Percentiles rank a stretch among this genome's conserved stretches.
These are phyloP conservation scores for Girardinus metallicus DNA, from an alignment of 2,797 vertebrate species.

Conservation along the genomic window DNA sequence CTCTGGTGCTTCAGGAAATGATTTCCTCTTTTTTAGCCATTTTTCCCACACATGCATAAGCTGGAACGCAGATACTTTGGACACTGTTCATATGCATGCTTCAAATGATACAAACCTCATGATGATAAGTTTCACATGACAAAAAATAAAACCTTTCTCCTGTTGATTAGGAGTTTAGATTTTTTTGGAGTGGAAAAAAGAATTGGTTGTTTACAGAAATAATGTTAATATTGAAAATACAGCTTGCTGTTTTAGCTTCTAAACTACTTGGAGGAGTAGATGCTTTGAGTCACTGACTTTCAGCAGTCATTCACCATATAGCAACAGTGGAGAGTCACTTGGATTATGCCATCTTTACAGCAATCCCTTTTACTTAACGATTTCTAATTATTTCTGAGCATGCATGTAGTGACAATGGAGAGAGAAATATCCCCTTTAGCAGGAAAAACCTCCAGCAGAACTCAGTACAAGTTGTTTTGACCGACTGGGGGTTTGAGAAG, in stretches of 20 bases:
- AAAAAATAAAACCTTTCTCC: not conserved
- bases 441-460: not conserved
- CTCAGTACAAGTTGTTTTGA: too few species aligned
- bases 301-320: too few species aligned
- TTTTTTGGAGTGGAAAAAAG: not conserved
- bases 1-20: not conserved
- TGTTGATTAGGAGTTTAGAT: not conserved
- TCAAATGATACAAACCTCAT: not conserved
- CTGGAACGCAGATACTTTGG: not conserved
- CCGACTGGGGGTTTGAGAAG: too few species aligned
- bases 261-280: not conserved
- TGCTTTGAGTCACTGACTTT: too few species aligned
- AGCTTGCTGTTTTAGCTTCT: not conserved
- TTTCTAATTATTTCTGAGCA: too few species aligned
- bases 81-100: not conserved
- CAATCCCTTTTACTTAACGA: too few species aligned
- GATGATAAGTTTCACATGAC: not conserved
- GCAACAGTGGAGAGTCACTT: too few species aligned
- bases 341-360: too few species aligned
- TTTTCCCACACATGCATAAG: not conserved
- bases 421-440: not conserved
- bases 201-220: not conserved
- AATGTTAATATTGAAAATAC: not conserved
- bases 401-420: not conserved
- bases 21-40: not conserved